Evolutionary conservation across 2,888 invertebrate genomes (phyloP), one percentile per base, ranked within the genome.

Genomic region (Ametastegia equiseti): DNA sequence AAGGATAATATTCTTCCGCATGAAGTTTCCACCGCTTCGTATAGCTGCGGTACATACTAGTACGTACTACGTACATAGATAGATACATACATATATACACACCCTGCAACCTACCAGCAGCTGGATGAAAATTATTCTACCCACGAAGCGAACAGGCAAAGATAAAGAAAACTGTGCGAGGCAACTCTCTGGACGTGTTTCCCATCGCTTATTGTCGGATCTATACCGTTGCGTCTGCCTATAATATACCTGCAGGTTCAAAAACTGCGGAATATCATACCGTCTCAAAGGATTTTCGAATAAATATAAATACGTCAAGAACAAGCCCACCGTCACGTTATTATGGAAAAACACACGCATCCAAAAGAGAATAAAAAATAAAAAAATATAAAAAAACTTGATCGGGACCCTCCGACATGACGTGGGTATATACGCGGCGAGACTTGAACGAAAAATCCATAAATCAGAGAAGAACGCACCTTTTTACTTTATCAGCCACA

Each of bases 71-170:
- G n/a, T n/a, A n/a, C n/a, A n/a, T n/a, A n/a, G n/a, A n/a, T n/a
- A n/a, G n/a, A n/a, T n/a, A n/a, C n/a, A n/a, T n/a, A n/a, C n/a
- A n/a, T n/a, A n/a, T n/a, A n/a, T n/a, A n/a, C n/a, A n/a, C n/a
- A n/a, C n/a, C n/a, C n/a, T n/a, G n/a, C n/a, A n/a, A n/a, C n/a
- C n/a, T n/a, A n/a, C n/a, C n/a, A n/a, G n/a, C n/a, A n/a, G 27
- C 27, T 5, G 19, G 1, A 45, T 15, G 47, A 30, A 27, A 71
- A 39, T 67, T 71, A 71, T 71, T 71, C 71, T 19, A 71, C 7
- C 47, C 71, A 71, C 71, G 71, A 2, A 71, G 47, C 30, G 30
- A 30, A 71, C 47, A 9, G 71, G 23, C 30, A 36, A 42, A 71
- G 6, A 45, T n/a, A n/a, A n/a, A n/a, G n/a, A 54, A 30, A 60